Base-by-base conservation (phyloP, 2,888 invertebrate species). In the Synanthedon tipuliformis region DNA sequence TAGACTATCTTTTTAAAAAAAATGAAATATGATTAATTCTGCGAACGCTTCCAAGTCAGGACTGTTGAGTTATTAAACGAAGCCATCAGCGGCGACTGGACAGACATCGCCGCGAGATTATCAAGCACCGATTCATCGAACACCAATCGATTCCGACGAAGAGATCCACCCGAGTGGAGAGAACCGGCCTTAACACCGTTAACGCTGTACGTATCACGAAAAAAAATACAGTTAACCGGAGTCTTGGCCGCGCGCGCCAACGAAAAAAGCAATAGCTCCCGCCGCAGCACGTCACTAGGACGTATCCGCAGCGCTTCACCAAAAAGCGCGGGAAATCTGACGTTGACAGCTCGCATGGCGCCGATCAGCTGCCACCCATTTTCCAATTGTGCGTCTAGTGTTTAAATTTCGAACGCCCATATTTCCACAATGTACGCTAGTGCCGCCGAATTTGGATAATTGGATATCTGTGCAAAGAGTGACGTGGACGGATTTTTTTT, bases 181-280 rank as follows among this genome's bases (percentile, higher is more conserved):
- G 71, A 81, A 81, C 81, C 80, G 80, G 80, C 79, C 70, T 66
- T 73, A 57, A 52, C 61, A 78, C 85, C 82, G 85, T 84, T 84
- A 84, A 73, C 65, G 68, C 57, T 60, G 68, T 66, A 73, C 65
- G 74, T 73, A 81, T 75, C 80, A 81, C 81, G 78, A 85, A 86
- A 87, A 86, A 76, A 84, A 84, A 75, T 84, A 86, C 85, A 83
- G 86, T 86, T 87, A 86, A 59, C 67, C 62, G 59, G 57, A 70
- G 74, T 65, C 68, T 69, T 75, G 75, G 71, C 72, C 71, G 69
- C 66, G 70, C 70, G 65, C 64, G 67, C 73, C 75, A 61, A 65
- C 75, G 81, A 84, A 85, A 85, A 86, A 85, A 82, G 75, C 86
- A 86, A 76, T 77, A 77, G 68, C 76, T 64, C 58, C 64, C 68